A percentile compares a stretch with the other conserved stretches of the same genome.
These are phyloP conservation scores for Pristionchus maxplancki DNA, from an alignment of 2,888 invertebrate species.

Conservation along the genomic window DNA sequence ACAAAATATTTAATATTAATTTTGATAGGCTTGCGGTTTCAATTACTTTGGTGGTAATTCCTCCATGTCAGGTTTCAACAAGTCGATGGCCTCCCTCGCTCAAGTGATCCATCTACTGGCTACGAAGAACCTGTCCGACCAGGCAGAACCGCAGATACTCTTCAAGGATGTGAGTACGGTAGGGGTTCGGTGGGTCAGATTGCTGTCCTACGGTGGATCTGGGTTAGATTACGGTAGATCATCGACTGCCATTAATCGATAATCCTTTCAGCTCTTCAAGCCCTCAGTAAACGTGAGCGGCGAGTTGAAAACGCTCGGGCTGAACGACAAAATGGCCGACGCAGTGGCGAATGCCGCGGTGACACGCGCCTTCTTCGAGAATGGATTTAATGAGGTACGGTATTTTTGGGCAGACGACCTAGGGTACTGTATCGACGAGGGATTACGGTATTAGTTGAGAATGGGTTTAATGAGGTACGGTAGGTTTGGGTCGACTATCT, in stretches of 20 bases:
- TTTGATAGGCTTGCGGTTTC: background rate
- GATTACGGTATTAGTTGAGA: background rate
- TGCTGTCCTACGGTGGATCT: background rate
- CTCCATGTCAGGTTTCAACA: conserved; percentile 53
- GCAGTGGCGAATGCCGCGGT: conserved; percentile 54
- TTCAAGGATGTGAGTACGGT: conserved; percentile 45
- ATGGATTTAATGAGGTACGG: conserved; percentile 53
- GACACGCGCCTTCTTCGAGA: conserved; percentile 52
- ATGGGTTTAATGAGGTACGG: no score
- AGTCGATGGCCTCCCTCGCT: conserved; percentile 56
- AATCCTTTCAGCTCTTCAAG: conserved; percentile 34
- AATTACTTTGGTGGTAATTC: background rate
- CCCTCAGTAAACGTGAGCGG: background rate
- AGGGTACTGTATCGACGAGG: background rate
- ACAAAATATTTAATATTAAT: background rate
- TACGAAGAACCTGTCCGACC: conserved; percentile 40
- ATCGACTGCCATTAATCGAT: background rate
- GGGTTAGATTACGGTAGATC: background rate
- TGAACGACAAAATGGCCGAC: conserved; percentile 49
- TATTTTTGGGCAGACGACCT: no score
- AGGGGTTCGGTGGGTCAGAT: background rate
- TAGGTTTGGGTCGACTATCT: background rate
- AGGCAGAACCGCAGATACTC: background rate
- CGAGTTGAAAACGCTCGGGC: conserved; percentile 43
- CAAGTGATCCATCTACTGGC: conserved; percentile 62